These are phyloP conservation scores for Sarcoramphus papa DNA, from an alignment of 2,797 vertebrate species.

Conservation along the genomic window DNA sequence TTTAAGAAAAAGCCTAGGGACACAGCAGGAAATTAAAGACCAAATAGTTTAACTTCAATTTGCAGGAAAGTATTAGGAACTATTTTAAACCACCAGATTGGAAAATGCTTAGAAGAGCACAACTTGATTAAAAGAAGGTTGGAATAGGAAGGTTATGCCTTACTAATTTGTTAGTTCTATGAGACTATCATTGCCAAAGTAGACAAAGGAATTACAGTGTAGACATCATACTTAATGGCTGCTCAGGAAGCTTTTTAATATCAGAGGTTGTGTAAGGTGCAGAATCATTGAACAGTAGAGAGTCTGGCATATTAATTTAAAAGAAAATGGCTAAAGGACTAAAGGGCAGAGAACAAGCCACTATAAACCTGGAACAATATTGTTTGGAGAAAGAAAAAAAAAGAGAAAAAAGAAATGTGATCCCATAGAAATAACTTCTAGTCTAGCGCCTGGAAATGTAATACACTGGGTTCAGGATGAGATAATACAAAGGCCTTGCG, in stretches of 20 bases:
- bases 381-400: background rate
- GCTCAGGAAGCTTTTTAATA: constrained; percentile 22
- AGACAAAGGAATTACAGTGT: background rate
- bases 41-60: background rate
- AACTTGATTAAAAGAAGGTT: constrained; percentile 38
- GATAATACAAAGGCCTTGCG: background rate
- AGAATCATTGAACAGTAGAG: constrained; percentile 32
- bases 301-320: constrained; percentile 13
- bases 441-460: background rate
- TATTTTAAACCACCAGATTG: constrained; percentile 13
- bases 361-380: background rate
- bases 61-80: background rate
- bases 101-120: constrained; percentile 45
- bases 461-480: background rate
- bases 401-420: background rate
- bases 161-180: constrained; percentile 5
- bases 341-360: constrained; percentile 24
- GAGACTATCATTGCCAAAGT: background rate
- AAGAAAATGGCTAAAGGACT: constrained; percentile 23
- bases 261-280: constrained; percentile 9
- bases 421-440: background rate
- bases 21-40: constrained; percentile 12
- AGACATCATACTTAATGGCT: background rate
- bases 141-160: background rate
- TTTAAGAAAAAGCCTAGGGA: background rate